Evolutionary conservation across 2,113 vertebrate species (phyloP), one percentile per base, ranked within the genome.

Genomic region (Microtus pennsylvanicus): DNA sequence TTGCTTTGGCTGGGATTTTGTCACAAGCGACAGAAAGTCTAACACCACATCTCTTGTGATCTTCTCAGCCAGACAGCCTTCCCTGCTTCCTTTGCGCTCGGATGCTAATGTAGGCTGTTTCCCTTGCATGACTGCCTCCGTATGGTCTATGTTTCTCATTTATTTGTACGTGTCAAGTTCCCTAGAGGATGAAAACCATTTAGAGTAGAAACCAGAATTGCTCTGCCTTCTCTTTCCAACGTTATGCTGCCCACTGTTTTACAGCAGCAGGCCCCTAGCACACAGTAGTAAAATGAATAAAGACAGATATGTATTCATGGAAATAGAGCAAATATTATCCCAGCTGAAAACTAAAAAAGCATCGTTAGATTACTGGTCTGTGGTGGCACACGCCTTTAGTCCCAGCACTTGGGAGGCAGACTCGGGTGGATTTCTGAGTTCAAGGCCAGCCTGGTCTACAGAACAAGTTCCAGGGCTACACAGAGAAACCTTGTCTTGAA

Each of bases 311-410:
- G 28, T 58, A 61, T 92, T 94, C 52, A 45, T 78, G 45, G 63
- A 92, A 92, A 78, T 47, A 91, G 24, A 90, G 19, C 50, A 86
- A 87, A 83, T 76, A 19, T 55, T 91, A 72, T 77, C 38, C 87
- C 77, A 65, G 61, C 50, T 78, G 61, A 94, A 91, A 96, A 63
- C 19, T 93, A 67, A 67, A 67, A 78, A 94, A 19, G 90, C 87
- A 47, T 38, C 76, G 45, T 83, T 61, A 61, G 55, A 24, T 61
- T 61, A 22, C 11, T 38, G 19, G 35, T 4, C 69, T 70, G 52
- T 82, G 30, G 10, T 82, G 21, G 35, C n/a, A 13, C 24, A 28
- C 10, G 24, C 22, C 58, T 83, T 61, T 63, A 61, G 28, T 63
- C 55, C n/a, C 7, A 63, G n/a, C n/a, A 38, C n/a, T 83, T 3